Evolutionary conservation across 2,888 invertebrate species (phyloP).

Genomic region (Acrocera orbiculus): DNA sequence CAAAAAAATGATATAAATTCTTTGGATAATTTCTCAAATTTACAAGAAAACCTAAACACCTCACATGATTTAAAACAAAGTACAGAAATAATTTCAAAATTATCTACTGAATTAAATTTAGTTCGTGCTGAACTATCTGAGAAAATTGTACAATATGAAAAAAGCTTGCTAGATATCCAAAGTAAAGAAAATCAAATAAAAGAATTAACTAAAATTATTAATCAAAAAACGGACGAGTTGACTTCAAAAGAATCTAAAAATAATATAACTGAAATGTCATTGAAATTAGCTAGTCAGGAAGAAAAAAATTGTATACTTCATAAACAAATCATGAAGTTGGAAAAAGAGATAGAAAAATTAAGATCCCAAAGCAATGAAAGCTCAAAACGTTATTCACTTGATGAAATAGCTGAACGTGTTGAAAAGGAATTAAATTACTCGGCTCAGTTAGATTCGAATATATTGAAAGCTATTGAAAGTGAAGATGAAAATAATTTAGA

Average conservation of each 20-base stretch:
- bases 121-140: conserved; percentile 34
- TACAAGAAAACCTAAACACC: conserved; percentile 26
- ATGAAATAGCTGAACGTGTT: conserved; percentile 38
- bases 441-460: conserved; percentile 39
- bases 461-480: conserved; percentile 38
- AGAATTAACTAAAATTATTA: conserved; percentile 39
- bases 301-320: conserved; percentile 26
- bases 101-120: conserved; percentile 34
- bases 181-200: conserved; percentile 38
- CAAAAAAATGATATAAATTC: conserved; percentile 21
- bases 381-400: conserved; percentile 30
- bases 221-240: conserved; percentile 40
- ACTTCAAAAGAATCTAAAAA: conserved; percentile 33
- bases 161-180: conserved; percentile 24
- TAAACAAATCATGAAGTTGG: conserved; percentile 34
- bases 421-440: conserved; percentile 42
- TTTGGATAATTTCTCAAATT: conserved; percentile 17
- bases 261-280: conserved; percentile 24
- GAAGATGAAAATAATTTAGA: conserved; percentile 30
- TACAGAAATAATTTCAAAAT: conserved; percentile 30
- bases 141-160: conserved; percentile 28
- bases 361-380: conserved; percentile 21
- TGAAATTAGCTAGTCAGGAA: conserved; percentile 17
- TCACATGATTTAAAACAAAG: no score
- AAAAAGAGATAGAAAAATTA: conserved; percentile 26